Conservation (phyloP, 2,113 vertebrate genomes). For the Ceyx melanurus region DNA sequence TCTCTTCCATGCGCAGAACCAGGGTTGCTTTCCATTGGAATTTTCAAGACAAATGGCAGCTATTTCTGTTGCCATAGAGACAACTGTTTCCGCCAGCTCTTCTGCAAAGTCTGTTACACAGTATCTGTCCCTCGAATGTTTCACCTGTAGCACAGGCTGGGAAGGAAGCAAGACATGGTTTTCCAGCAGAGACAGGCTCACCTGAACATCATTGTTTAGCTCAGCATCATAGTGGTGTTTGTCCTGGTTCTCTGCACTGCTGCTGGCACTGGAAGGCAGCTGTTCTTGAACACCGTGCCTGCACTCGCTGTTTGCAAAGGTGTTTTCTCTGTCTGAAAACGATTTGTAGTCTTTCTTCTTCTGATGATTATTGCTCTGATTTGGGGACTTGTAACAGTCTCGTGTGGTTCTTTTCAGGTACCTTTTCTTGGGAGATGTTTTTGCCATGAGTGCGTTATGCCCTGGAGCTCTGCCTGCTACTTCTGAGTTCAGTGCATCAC, state of each 20-base stretch:
- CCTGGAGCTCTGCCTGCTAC: background rate
- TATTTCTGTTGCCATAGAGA: slow-evolving; percentile 98
- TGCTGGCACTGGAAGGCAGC: slow-evolving; percentile 2
- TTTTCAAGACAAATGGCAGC: slow-evolving; percentile 97
- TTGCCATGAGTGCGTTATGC: background rate
- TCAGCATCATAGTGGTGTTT: slow-evolving; percentile 29
- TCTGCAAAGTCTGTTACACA: slow-evolving; percentile 91
- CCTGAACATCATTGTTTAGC: slow-evolving; percentile 67
- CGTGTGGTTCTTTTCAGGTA: slow-evolving; percentile 36
- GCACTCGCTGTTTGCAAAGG: background rate
- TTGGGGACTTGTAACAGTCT: slow-evolving; percentile 47
- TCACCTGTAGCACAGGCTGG: slow-evolving; percentile 68
- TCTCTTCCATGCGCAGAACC: slow-evolving; percentile 94
- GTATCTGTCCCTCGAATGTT: slow-evolving; percentile 79
- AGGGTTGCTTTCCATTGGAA: slow-evolving; percentile 93
- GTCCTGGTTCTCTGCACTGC: slow-evolving; percentile 44
- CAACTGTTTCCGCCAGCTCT: slow-evolving; percentile 92
- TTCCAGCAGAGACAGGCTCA: slow-evolving; percentile 73
- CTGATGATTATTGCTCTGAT: background rate
- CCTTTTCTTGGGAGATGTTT: slow-evolving; percentile 60
- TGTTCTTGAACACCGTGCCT: slow-evolving; percentile 52
- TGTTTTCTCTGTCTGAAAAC: slow-evolving; percentile 47
- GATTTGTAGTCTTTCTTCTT: slow-evolving; percentile 35
- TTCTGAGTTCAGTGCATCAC: slow-evolving; percentile 4
- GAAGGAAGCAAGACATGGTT: slow-evolving; percentile 74